phyloP scores from a whole-genome alignment of 2,888 invertebrate species.

The Cybosia mesomella region DNA sequence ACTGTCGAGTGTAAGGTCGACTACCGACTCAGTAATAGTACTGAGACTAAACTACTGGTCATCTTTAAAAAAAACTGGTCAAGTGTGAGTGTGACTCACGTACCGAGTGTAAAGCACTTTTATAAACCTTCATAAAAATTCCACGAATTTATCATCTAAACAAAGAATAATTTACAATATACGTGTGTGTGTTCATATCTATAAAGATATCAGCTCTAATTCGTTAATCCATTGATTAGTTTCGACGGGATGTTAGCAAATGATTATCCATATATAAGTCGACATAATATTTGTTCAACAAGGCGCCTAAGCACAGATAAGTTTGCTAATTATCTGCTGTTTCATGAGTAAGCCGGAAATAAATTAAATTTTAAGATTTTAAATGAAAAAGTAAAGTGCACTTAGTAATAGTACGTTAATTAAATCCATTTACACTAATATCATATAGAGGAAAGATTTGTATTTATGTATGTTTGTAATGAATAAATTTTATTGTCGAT shows the following conservation, averaged over 20 bases:
- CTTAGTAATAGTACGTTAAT: background rate
- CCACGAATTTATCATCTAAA: background rate
- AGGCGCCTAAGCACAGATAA: background rate
- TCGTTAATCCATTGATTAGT: background rate
- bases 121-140: too few species aligned
- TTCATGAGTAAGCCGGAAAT: background rate
- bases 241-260: background rate
- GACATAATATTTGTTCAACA: background rate
- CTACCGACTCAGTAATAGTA: too few species aligned
- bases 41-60: too few species aligned
- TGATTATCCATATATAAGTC: background rate
- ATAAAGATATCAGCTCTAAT: background rate
- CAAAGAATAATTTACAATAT: background rate
- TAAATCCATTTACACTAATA: too few species aligned
- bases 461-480: too few species aligned
- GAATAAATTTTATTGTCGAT: too few species aligned
- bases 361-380: background rate
- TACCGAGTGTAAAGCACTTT: too few species aligned
- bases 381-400: conserved; percentile 2
- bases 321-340: background rate
- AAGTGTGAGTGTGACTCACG: too few species aligned
- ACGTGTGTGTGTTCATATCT: background rate
- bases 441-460: too few species aligned
- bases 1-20: too few species aligned
- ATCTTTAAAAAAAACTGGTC: too few species aligned